Conservation (phyloP, 2,797 vertebrate genomes). For the Lacerta viridis region DNA sequence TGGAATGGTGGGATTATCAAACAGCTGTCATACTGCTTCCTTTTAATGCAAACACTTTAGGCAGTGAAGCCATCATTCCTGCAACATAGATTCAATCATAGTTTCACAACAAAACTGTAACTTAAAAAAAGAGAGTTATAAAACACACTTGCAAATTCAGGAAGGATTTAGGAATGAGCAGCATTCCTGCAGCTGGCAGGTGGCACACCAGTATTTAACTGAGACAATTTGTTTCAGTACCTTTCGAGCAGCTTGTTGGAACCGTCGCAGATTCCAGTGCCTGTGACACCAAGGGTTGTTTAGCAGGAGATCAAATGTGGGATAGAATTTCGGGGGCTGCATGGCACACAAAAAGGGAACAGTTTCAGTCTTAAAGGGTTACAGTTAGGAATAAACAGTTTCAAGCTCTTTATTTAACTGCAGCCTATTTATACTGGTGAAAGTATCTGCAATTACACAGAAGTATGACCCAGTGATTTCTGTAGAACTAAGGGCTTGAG, state of each 20-base stretch:
- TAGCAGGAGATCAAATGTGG: constrained; percentile 83
- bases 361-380: not conserved
- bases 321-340: constrained; percentile 66
- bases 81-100: not conserved
- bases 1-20: not conserved
- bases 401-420: constrained; percentile 31
- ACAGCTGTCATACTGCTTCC: not conserved
- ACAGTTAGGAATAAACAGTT: constrained; percentile 19
- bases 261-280: constrained; percentile 80
- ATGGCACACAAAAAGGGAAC: not conserved
- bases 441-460: not conserved
- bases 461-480: not conserved
- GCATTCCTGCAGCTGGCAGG: not conserved
- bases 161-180: not conserved
- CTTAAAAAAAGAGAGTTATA: not conserved
- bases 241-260: constrained; percentile 91
- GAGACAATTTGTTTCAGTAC: constrained; percentile 74
- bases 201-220: not conserved
- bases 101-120: not conserved
- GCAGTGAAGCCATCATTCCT: not conserved
- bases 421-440: not conserved
- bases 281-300: constrained; percentile 83
- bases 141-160: not conserved
- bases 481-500: not conserved
- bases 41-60: too few species aligned